These are phyloP conservation scores for Pyrocephalus nanus DNA, from an alignment of 2,797 vertebrate species.

Conservation along the genomic window DNA sequence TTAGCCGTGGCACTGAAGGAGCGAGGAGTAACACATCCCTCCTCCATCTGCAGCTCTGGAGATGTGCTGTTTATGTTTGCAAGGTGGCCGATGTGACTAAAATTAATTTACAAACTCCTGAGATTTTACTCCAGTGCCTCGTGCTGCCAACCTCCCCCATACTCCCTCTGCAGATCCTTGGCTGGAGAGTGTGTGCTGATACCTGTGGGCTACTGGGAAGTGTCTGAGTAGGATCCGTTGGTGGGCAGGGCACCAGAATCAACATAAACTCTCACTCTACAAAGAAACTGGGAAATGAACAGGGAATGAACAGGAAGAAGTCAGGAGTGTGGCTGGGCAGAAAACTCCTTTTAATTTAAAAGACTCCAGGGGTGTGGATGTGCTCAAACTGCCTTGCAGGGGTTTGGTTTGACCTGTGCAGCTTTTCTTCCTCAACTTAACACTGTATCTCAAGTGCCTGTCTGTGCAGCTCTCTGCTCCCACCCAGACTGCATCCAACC, in stretches of 20 bases:
- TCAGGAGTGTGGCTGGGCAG: background rate
- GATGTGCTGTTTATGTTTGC: conserved; percentile 26
- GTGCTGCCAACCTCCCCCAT: conserved; percentile 21
- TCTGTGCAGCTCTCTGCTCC: background rate
- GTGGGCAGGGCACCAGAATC: background rate
- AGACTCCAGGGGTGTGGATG: background rate
- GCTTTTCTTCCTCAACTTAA: background rate
- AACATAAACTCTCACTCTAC: background rate
- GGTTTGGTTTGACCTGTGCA: background rate
- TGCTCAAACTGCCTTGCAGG: background rate
- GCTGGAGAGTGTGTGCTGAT: background rate
- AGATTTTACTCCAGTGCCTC: conserved; percentile 18
- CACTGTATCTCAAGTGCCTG: background rate
- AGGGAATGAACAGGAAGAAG: background rate
- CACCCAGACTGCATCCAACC: background rate
- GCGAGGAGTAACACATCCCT: conserved; percentile 57
- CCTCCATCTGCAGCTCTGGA: conserved; percentile 35
- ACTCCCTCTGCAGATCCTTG: background rate
- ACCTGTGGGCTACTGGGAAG: background rate
- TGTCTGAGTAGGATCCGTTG: background rate
- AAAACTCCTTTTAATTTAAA: background rate
- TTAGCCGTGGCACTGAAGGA: conserved; percentile 33
- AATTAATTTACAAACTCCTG: conserved; percentile 52
- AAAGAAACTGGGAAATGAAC: background rate
- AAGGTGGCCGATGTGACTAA: conserved; percentile 16